A percentile compares a stretch with the other conserved stretches of the same genome.
Conservation (phyloP, 37 sponge, comb jelly and placozoan genomes). For the Halichondria panicea region DNA sequence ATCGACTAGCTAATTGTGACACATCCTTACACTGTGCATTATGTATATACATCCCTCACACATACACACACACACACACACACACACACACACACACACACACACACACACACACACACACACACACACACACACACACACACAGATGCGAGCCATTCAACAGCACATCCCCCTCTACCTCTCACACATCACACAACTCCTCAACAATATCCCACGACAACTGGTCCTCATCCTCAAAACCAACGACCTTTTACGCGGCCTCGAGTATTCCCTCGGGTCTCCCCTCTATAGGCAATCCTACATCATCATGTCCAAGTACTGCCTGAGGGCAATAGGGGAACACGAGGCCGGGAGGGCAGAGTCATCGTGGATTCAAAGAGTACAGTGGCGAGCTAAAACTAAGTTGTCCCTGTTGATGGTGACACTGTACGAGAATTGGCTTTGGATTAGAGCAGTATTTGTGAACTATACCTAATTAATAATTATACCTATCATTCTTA, state of each 20-base stretch:
- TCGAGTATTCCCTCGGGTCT: conserved; percentile 67
- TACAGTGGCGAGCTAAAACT: conserved; percentile 8
- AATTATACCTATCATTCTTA: too few species aligned
- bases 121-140: background rate
- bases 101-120: too few species aligned
- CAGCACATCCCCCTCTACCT: conserved; percentile 14
- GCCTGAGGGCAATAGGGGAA: conserved; percentile 66
- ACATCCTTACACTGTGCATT: too few species aligned
- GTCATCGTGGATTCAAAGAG: background rate
- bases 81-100: too few species aligned
- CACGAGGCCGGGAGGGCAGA: conserved; percentile 25
- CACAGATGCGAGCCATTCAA: conserved; percentile 22
- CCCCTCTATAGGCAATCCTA: conserved; percentile 43
- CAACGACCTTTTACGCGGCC: conserved; percentile 85
- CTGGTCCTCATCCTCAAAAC: conserved; percentile 93
- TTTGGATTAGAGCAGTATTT: conserved; percentile 4
- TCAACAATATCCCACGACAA: conserved; percentile 84
- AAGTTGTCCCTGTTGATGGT: conserved; percentile 17
- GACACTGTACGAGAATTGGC: conserved; percentile 32
- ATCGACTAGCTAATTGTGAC: too few species aligned
- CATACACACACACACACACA: too few species aligned
- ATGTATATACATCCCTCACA: too few species aligned
- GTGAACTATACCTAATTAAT: too few species aligned
- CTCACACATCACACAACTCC: conserved; percentile 70
- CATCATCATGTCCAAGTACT: conserved; percentile 78